These are phyloP conservation scores for Xenus cinereus DNA, from an alignment of 2,113 vertebrate genomes.

Conservation along the genomic window DNA sequence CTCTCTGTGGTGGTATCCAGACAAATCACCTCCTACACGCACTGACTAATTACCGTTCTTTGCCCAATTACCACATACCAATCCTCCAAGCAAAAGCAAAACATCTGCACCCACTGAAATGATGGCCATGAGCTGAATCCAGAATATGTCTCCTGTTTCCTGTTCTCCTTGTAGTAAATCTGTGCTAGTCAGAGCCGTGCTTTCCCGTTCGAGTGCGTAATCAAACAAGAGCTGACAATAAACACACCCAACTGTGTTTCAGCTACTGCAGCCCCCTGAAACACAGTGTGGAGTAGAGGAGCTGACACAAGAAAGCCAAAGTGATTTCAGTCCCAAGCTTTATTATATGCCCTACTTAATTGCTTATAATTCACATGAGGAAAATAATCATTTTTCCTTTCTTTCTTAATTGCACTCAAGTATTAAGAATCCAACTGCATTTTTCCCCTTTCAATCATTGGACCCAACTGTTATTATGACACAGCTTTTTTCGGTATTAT, in stretches of 20 bases:
- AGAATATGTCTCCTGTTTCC: background rate
- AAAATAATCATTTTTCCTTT: slow-evolving; percentile 53
- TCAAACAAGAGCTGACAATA: background rate
- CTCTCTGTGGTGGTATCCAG: background rate
- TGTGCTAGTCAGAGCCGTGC: background rate
- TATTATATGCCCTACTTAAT: background rate
- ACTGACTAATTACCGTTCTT: background rate
- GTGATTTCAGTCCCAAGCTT: background rate
- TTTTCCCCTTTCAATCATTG: background rate
- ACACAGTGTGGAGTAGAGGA: background rate
- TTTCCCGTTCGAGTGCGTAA: background rate
- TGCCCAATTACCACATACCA: background rate
- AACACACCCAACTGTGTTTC: background rate
- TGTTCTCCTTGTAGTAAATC: background rate
- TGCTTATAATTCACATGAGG: background rate
- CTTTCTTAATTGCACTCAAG: slow-evolving; percentile 9
- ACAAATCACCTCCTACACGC: background rate
- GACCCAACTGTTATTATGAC: background rate
- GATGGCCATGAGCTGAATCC: background rate
- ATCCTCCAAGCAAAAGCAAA: background rate
- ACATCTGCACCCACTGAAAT: slow-evolving; percentile 19
- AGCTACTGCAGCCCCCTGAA: background rate
- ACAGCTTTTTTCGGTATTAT: background rate
- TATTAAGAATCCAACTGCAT: background rate
- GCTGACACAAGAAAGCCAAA: background rate